Percentiles rank a stretch among this genome's conserved stretches.
These are phyloP conservation scores for Seira sanloemensis DNA, from an alignment of 2,888 invertebrate genomes.

Conservation along the genomic window DNA sequence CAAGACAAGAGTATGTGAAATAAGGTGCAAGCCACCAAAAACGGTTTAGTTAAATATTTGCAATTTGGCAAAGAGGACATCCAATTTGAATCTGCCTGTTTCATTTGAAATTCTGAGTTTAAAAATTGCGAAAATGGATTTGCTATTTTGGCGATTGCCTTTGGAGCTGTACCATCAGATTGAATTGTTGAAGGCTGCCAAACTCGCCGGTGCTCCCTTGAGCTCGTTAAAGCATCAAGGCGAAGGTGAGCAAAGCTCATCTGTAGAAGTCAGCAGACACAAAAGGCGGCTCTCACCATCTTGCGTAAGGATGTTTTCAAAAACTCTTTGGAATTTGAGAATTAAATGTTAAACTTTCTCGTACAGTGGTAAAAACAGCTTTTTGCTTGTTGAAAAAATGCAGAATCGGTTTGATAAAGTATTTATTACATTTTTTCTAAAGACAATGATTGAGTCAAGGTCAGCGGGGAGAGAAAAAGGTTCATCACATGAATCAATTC, in stretches of 20 bases:
- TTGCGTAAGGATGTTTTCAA: conserved; percentile 28
- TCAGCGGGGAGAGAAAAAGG: conserved; percentile 33
- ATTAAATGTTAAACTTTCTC: conserved; percentile 6
- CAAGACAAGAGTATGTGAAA: too few relatives aligned
- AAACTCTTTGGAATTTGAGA: background rate
- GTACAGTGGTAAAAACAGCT: background rate
- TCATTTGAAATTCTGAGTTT: too few relatives aligned
- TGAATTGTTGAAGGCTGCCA: conserved; percentile 41
- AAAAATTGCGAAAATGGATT: conserved; percentile 43
- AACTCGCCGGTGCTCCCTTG: background rate
- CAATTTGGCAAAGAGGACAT: conserved; percentile 40
- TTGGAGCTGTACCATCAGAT: conserved; percentile 41
- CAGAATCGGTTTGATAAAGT: too few relatives aligned
- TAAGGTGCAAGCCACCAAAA: conserved; percentile 31
- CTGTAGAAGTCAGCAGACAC: background rate
- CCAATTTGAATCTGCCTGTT: too few relatives aligned
- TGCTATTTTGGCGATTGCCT: conserved; percentile 53
- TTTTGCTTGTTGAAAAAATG: background rate
- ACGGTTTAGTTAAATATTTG: conserved; percentile 47
- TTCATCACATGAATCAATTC: conserved; percentile 53
- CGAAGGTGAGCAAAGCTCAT: background rate
- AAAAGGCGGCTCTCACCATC: background rate
- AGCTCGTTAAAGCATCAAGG: background rate
- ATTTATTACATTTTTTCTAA: conserved; percentile 1
- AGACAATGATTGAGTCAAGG: conserved; percentile 50